Evolutionary conservation across 1,140 invertebrate species (phyloP).

Genomic region (Dreissena polymorpha): DNA sequence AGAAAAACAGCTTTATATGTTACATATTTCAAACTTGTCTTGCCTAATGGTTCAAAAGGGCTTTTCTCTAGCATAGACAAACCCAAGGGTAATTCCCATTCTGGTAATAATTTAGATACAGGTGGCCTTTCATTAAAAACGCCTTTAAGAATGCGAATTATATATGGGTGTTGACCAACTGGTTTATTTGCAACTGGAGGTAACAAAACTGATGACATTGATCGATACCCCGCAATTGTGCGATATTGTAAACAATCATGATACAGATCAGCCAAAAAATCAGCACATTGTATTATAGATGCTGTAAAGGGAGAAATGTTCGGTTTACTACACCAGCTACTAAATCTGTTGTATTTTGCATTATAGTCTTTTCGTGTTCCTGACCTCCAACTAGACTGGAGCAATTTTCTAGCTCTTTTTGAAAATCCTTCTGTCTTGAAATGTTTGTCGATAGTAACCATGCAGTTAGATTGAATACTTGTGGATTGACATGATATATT

Average conservation of each 20-base stretch:
- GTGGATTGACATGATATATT: constrained; percentile 14
- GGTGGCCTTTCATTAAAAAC: constrained; percentile 46
- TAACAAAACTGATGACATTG: constrained; percentile 52
- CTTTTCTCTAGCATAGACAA: constrained; percentile 30
- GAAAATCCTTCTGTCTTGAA: constrained; percentile 38
- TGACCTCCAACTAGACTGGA: constrained; percentile 41
- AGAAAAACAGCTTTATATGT: constrained; percentile 45
- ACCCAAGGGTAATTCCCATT: constrained; percentile 57
- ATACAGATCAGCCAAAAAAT: constrained; percentile 29
- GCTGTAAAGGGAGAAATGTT: constrained; percentile 39
- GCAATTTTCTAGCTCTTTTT: constrained; percentile 38
- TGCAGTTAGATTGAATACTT: constrained; percentile 45
- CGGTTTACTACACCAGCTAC: constrained; percentile 48
- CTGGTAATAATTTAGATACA: constrained; percentile 34
- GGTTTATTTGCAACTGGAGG: constrained; percentile 32
- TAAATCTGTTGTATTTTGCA: constrained; percentile 36
- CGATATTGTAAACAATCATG: constrained; percentile 22
- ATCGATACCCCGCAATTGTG: constrained; percentile 47
- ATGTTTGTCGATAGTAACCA: constrained; percentile 53
- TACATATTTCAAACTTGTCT: constrained; percentile 28
- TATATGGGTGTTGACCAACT: constrained; percentile 51
- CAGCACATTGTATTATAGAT: constrained; percentile 33
- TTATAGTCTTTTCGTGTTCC: constrained; percentile 43
- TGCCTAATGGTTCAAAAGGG: constrained; percentile 52
- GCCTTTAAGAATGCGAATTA: constrained; percentile 41